phyloP scores from a whole-genome alignment of 2,888 invertebrate genomes.

The Aplocera efformata region DNA sequence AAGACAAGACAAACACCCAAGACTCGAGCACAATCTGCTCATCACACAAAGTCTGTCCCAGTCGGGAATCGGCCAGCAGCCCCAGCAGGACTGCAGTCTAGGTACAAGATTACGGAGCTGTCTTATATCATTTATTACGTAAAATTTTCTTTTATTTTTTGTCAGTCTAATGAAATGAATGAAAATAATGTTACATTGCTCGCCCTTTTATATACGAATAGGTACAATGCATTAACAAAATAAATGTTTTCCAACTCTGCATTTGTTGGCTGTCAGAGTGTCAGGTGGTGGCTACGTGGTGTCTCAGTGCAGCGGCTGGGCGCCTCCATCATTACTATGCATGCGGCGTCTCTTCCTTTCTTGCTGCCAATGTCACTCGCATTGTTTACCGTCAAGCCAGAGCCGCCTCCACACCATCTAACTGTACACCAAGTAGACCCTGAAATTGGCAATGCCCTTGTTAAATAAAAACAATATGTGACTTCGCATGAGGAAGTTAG shows the following conservation, averaged over 20 bases:
- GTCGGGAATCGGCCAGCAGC: too few relatives aligned
- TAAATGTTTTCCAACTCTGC: conserved; percentile 24
- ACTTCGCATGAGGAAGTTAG: conserved; percentile 43
- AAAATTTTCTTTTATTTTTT: too few relatives aligned
- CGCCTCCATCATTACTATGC: conserved; percentile 63
- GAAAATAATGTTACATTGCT: too few relatives aligned
- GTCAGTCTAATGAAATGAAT: too few relatives aligned
- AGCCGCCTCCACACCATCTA: conserved; percentile 49
- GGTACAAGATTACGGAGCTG: too few relatives aligned
- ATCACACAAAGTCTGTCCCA: too few relatives aligned
- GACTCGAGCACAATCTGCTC: too few relatives aligned
- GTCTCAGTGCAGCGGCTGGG: conserved; percentile 34
- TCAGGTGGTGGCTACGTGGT: conserved; percentile 32
- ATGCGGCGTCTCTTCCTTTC: conserved; percentile 69
- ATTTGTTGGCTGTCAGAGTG: conserved; percentile 21
- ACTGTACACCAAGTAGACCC: conserved; percentile 75
- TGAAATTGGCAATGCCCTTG: conserved; percentile 78
- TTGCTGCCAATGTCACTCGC: conserved; percentile 73
- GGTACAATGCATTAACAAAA: too few relatives aligned
- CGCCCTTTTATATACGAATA: too few relatives aligned
- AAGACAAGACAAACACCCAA: too few relatives aligned
- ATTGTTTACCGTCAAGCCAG: conserved; percentile 61
- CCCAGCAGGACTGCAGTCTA: too few relatives aligned
- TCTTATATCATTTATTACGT: too few relatives aligned
- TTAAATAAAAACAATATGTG: conserved; percentile 38